Evolutionary conservation across 2,113 vertebrate species (phyloP).

Genomic region (Calypte anna): DNA sequence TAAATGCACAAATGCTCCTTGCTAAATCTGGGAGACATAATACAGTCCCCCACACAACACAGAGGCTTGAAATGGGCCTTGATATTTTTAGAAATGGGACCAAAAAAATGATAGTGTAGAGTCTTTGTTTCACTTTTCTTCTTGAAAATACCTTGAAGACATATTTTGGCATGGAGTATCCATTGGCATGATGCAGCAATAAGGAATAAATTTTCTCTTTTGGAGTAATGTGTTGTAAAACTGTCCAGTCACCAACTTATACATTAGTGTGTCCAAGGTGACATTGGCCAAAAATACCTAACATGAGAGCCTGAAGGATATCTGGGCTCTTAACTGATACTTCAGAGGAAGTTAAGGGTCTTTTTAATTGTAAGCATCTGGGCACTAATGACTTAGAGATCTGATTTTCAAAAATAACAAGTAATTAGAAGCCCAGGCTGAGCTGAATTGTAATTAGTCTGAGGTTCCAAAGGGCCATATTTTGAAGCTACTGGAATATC

Average conservation of each 20-base stretch:
- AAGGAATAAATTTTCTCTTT: not conserved
- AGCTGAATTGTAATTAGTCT: conserved; percentile 4
- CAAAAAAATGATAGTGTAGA: not conserved
- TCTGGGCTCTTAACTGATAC: not conserved
- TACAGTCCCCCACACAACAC: not conserved
- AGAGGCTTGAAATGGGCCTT: not conserved
- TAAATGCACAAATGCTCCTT: not conserved
- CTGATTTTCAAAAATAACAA: conserved; percentile 16
- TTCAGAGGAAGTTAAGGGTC: not conserved
- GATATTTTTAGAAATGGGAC: not conserved
- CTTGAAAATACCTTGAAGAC: not conserved
- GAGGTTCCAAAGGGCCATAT: not conserved
- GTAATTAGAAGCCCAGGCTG: not conserved
- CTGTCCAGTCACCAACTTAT: not conserved
- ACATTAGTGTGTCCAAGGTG: not conserved
- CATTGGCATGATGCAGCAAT: not conserved
- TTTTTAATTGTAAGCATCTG: conserved; percentile 2
- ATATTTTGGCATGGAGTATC: not conserved
- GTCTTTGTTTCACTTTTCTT: not conserved
- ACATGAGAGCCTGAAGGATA: not conserved
- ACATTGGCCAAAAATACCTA: not conserved
- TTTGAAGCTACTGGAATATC: not conserved
- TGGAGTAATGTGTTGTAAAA: not conserved
- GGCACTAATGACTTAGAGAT: not conserved
- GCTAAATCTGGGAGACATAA: not conserved